Base-by-base conservation (phyloP, 1,140 invertebrate genomes). In the Penaeus japonicus region DNA sequence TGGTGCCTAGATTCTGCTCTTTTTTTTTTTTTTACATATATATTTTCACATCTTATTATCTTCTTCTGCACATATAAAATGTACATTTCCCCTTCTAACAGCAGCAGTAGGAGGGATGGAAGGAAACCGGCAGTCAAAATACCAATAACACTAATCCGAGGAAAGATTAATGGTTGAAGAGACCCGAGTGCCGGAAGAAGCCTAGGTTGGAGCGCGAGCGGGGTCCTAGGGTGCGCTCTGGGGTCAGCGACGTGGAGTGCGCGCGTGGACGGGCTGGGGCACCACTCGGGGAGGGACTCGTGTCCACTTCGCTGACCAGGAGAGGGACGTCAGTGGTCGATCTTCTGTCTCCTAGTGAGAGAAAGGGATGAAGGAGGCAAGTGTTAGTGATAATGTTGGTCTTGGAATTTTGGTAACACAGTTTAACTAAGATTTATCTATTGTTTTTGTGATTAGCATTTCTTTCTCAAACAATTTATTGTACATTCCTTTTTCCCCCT, bases 221-320 rank as follows among this genome's bases (percentile, higher is more conserved):
- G 17, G 86, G 86, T 27, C 86, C 86, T 30, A 88, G 55, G 35
- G 86, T 54, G 39, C 86, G 86, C 86, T 88, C 86, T 24, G 86
- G 86, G 20, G 86, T 88, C 53, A 88, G 79, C 7, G 86, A 88
- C 20, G 86, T 88, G 79, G 86, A 88, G 70, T 88, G 86, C 22
- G 86, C 86, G 39, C 86, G 86, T 53, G 86, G 86, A 54, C 86
- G 79, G 27, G 86, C 30, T 10, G 86, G 53, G 47, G 79, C 32
- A 22, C 27, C 86, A 1, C 80, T 80, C 15, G 65, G 79, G 54
- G 53, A 82, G 10, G 86, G 86, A 59, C 86, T 70, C 30, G 80
- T 70, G 65, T 88, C 80, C 18, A 75, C 79, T 59, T 88, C 86
- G 59, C 75, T 78, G 30, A 59, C 73, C 55, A 78, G 57, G 1